Conservation (phyloP, 2,113 vertebrate species). For the Spheniscus mendiculus region DNA sequence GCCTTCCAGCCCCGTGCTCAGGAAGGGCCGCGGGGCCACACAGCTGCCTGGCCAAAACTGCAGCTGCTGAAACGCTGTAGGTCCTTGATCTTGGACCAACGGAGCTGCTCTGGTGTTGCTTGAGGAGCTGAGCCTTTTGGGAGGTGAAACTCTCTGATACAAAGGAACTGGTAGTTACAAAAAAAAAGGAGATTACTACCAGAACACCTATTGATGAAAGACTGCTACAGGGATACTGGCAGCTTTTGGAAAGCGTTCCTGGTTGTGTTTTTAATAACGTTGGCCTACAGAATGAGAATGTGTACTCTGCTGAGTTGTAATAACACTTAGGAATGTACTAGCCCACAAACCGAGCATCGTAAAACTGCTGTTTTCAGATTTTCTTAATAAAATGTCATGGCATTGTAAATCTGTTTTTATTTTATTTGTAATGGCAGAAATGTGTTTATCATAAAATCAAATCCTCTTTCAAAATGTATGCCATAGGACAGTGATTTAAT, state of each 20-base stretch:
- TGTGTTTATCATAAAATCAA: conserved; percentile 63
- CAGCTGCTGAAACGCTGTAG: not conserved
- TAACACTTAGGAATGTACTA: conserved; percentile 44
- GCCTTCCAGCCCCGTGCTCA: not conserved
- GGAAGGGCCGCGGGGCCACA: rapidly evolving
- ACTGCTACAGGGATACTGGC: not conserved
- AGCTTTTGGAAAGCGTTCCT: not conserved
- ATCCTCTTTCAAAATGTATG: not conserved
- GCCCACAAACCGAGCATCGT: conserved; percentile 7
- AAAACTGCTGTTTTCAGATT: conserved; percentile 71
- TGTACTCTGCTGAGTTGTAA: conserved; percentile 39
- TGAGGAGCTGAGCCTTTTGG: not conserved
- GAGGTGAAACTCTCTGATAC: not conserved
- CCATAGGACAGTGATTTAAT: not conserved
- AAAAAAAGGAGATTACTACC: not conserved
- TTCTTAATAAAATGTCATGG: conserved; percentile 62
- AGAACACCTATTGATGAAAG: conserved; percentile 35
- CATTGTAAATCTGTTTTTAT: conserved; percentile 68
- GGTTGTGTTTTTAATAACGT: conserved; percentile 15
- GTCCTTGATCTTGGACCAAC: not conserved
- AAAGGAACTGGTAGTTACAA: not conserved
- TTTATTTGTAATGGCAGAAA: conserved; percentile 68
- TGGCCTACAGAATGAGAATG: conserved; percentile 23
- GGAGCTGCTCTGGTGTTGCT: not conserved
- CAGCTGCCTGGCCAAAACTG: not conserved